Base-by-base conservation (phyloP, 2,888 invertebrate genomes). In the Incurvaria masculella region DNA sequence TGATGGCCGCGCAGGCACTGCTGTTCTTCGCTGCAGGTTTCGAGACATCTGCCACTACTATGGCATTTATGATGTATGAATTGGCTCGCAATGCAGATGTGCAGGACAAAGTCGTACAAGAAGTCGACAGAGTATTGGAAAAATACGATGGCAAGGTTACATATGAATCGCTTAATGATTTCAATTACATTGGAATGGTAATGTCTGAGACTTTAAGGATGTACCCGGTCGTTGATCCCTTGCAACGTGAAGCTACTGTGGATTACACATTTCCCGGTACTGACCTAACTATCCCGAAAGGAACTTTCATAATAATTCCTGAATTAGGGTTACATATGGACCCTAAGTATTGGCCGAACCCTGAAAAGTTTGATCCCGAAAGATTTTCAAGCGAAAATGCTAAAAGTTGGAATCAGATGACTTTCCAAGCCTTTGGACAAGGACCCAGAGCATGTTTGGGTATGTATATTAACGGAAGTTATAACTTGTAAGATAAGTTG, bases 331-430 rank as follows among this genome's bases (percentile, higher is more conserved):
- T 79, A 21, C 79, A 80, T 51, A 55, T 65, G 26, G 75, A 79
- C 53, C 62, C 65, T 8, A 59, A 65, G 43, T 64, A 71, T 52
- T 80, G 68, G 52, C 61, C 67, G 1, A 58, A 79, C 11, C 79
- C 80, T 4, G 63, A 66, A 39, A 62, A 61, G 43, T 81, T 79
- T 56, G 65, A 74, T 47, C 80, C 80, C 2, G 72, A 79, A 27
- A 61, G 75, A 49, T 80, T 80, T 58, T 56, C 60, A 18, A 49
- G 61, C 0, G 64, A 68, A 42, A 65, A 63, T 19, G 59, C 55
- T 27, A 60, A 57, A 17, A 51, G 57, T 8, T 58, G 67, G 2
- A 68, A 66, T 49, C 56, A 63, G 0, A 69, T 66, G 52, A 66
- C 67, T 2, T 75, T 64, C 51, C 47, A 72, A 45, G 71, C 73